A percentile compares a stretch with the other conserved stretches of the same genome.
Evolutionary conservation across 2,797 vertebrate genomes (phyloP).

Genomic region (Gobio occitaniae): DNA sequence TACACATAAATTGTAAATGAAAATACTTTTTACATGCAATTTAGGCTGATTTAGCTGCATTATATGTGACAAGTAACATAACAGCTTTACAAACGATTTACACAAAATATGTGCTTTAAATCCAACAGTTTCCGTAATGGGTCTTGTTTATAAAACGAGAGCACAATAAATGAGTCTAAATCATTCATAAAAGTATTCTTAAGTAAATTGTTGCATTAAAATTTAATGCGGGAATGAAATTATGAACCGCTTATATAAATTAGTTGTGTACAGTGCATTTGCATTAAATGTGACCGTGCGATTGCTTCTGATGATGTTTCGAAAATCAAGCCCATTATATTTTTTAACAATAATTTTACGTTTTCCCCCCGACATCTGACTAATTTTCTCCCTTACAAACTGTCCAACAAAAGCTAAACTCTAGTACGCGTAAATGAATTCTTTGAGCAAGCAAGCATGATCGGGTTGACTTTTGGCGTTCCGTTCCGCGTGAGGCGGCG

Average conservation of each 20-base stretch:
- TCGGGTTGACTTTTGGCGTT: slow-evolving; percentile 76
- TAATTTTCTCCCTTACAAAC: neutral
- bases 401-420: neutral
- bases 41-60: neutral
- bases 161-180: neutral
- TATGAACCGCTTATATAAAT: neutral
- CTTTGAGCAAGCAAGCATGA: slow-evolving; percentile 73
- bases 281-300: neutral
- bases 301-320: neutral
- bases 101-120: neutral
- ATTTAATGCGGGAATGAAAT: neutral
- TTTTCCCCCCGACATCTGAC: neutral
- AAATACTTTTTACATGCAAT: no score
- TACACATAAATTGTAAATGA: no score
- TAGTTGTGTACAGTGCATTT: neutral
- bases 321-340: neutral
- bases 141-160: neutral
- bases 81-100: neutral
- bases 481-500: slow-evolving; percentile 75
- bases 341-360: neutral
- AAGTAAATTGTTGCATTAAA: neutral
- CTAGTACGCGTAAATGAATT: slow-evolving; percentile 30
- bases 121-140: neutral
- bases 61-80: neutral
- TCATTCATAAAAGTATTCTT: neutral